phyloP scores from a whole-genome alignment of 2,113 vertebrate genomes.

The Microtus ochrogaster region DNA sequence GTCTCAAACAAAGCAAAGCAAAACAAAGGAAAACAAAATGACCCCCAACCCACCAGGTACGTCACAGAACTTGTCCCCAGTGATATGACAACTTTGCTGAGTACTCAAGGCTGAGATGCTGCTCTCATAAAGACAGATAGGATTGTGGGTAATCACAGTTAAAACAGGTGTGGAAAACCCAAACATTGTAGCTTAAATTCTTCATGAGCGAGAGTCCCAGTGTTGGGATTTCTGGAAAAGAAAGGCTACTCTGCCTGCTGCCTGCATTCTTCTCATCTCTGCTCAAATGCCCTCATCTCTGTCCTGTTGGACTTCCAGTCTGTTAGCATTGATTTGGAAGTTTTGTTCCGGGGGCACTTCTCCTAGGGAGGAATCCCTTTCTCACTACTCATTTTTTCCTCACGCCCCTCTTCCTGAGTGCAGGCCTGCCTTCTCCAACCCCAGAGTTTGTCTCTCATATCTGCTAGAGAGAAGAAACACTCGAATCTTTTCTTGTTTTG shows the following conservation, averaged over 20 bases:
- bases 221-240: not conserved
- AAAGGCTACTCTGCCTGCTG: not conserved
- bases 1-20: not conserved
- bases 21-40: not conserved
- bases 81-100: conserved; percentile 1
- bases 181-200: conserved; percentile 24
- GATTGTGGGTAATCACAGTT: conserved; percentile 41
- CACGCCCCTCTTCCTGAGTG: not conserved
- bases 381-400: not conserved
- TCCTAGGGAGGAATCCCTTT: not conserved
- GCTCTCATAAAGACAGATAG: not conserved
- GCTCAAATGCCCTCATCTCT: not conserved
- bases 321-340: not conserved
- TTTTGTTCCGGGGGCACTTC: conserved; percentile 6
- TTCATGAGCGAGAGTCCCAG: conserved; percentile 33
- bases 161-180: conserved; percentile 24
- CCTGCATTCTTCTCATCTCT: conserved; percentile 22
- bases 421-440: not conserved
- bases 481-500: not conserved
- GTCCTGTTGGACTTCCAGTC: not conserved
- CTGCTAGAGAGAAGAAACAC: not conserved
- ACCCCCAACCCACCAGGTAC: not conserved
- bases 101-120: not conserved
- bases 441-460: not conserved
- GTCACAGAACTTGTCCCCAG: not conserved